A percentile compares a stretch with the other conserved stretches of the same genome.
These are phyloP conservation scores for Pithys albifrons DNA, from an alignment of 2,113 vertebrate species.

Conservation along the genomic window DNA sequence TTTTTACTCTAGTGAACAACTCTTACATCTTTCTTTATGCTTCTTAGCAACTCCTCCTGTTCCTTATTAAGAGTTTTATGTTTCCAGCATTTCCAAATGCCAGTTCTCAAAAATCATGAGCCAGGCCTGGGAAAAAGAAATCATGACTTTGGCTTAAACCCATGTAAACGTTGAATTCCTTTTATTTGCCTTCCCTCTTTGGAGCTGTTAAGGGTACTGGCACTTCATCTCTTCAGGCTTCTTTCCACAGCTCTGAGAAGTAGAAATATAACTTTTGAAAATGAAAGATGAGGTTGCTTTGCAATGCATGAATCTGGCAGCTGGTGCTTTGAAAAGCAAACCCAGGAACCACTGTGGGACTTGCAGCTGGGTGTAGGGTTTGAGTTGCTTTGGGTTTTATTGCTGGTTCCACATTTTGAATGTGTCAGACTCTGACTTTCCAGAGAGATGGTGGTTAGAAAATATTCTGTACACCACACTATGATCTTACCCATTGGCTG, in stretches of 20 bases:
- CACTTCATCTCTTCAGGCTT: slow-evolving; percentile 31
- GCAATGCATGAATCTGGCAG: not conserved
- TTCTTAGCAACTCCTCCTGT: slow-evolving; percentile 4
- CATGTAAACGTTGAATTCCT: not conserved
- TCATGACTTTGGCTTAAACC: slow-evolving; percentile 30
- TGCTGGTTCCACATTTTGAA: not conserved
- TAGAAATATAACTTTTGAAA: slow-evolving; percentile 31
- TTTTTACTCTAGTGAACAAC: slow-evolving; percentile 5
- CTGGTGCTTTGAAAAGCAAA: not conserved
- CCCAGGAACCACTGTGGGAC: not conserved
- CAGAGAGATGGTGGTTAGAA: not conserved
- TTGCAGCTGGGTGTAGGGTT: not conserved
- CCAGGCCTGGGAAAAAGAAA: slow-evolving; percentile 28
- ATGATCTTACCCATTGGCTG: not conserved
- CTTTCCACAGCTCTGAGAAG: slow-evolving; percentile 3
- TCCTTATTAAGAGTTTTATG: slow-evolving; percentile 34
- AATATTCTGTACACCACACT: not conserved
- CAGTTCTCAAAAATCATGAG: slow-evolving; percentile 16
- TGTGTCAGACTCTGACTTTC: not conserved
- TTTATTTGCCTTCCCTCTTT: slow-evolving; percentile 52
- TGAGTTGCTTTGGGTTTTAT: not conserved
- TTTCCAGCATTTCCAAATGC: not conserved
- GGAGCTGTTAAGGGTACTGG: slow-evolving; percentile 15
- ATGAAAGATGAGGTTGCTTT: slow-evolving; percentile 13
- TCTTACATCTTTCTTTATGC: not conserved